Conservation (phyloP, 1,140 invertebrate genomes). For the Hypsibius dujardini region DNA sequence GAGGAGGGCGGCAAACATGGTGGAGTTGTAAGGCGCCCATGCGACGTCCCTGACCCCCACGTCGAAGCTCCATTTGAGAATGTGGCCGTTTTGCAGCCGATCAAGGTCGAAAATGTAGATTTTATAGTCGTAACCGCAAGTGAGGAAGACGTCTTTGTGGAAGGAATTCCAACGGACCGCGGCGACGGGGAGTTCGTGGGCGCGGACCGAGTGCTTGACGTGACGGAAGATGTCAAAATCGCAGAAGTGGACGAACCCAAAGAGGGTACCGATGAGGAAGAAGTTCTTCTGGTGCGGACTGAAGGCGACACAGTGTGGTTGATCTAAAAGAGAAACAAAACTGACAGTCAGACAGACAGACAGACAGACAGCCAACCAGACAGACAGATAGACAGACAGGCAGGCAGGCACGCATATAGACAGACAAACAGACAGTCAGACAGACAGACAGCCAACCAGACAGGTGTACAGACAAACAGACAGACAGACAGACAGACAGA, state of each 20-base stretch:
- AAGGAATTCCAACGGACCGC: conserved; percentile 3
- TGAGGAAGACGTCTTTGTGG: conserved; percentile 6
- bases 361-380: too few species aligned
- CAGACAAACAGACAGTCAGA: too few species aligned
- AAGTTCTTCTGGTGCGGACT: not conserved
- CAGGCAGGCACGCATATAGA: too few species aligned
- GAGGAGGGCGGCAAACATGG: not conserved
- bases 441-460: too few species aligned
- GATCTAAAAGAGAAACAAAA: too few species aligned
- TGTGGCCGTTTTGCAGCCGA: not conserved
- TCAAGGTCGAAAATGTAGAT: conserved; percentile 6
- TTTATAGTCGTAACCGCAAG: conserved; percentile 9
- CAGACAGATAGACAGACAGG: too few species aligned
- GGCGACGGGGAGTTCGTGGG: conserved; percentile 3
- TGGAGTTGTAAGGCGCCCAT: conserved; percentile 1
- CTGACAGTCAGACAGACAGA: too few species aligned
- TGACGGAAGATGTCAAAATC: conserved; percentile 5
- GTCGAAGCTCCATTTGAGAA: conserved; percentile 9
- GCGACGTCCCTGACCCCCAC: not conserved
- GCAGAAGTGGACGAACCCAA: conserved; percentile 5
- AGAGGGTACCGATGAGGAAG: conserved; percentile 1
- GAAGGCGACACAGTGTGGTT: not conserved
- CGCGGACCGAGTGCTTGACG: not conserved
- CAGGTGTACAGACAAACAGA: too few species aligned
- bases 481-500: too few species aligned